phyloP scores from a whole-genome alignment of 2,797 vertebrate species.

The Ammospiza maritima region DNA sequence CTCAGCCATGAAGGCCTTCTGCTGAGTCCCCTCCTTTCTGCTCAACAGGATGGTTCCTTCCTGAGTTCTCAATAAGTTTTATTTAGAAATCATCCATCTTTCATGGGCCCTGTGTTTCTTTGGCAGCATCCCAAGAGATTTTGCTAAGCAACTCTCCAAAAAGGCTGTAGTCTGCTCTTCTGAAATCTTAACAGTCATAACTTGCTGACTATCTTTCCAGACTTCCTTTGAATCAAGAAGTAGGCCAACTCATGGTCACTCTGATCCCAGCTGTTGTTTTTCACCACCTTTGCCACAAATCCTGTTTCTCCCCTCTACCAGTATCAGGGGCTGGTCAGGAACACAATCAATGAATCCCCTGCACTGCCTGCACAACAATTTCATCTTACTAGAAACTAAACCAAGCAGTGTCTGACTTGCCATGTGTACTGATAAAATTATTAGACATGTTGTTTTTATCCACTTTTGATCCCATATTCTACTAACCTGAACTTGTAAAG shows the following conservation, averaged over 20 bases:
- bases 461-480: not conserved
- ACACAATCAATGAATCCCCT: not conserved
- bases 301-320: not conserved
- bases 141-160: not conserved
- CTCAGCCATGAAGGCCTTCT: not conserved
- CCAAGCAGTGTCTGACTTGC: not conserved
- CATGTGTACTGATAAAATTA: not conserved
- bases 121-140: not conserved
- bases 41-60: not conserved
- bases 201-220: not conserved
- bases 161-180: slow-evolving; percentile 5
- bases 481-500: not conserved
- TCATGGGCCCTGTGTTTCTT: not conserved
- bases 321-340: not conserved
- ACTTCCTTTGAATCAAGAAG: not conserved
- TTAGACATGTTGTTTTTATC: not conserved
- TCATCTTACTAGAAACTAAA: not conserved
- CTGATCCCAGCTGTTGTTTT: not conserved
- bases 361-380: not conserved
- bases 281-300: not conserved
- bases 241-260: not conserved
- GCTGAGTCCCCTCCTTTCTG: not conserved
- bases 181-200: not conserved
- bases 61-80: not conserved
- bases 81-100: slow-evolving; percentile 28